A percentile compares a stretch with the other conserved stretches of the same genome.
phyloP scores from a whole-genome alignment of 2,113 vertebrate genomes.

The Podilymbus podiceps region DNA sequence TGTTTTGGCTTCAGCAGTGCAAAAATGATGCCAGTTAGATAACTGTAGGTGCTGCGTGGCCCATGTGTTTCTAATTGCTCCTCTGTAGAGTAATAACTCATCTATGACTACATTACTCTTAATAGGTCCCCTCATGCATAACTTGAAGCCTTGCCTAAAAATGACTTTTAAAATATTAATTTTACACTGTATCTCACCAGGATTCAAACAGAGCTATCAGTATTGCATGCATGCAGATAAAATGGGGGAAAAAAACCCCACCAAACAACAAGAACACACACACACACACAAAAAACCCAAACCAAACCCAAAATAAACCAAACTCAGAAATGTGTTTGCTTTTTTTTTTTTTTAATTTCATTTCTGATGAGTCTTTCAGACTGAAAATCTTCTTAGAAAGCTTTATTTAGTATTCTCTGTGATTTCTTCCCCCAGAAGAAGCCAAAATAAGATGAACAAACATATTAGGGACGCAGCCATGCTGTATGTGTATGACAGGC shows the following conservation, averaged over 20 bases:
- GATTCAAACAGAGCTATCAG: background rate
- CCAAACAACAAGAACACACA: too few species aligned
- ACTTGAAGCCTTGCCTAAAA: background rate
- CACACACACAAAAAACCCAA: too few species aligned
- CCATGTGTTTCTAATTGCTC: background rate
- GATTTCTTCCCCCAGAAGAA: background rate
- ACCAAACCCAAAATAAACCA: too few species aligned
- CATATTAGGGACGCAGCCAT: rapidly evolving
- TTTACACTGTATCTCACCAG: background rate
- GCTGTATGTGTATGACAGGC: background rate
- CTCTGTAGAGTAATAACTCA: background rate
- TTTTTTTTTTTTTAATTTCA: background rate
- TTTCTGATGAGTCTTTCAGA: background rate
- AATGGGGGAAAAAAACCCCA: background rate
- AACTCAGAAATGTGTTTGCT: too few species aligned
- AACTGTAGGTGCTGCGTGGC: background rate
- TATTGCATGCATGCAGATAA: background rate
- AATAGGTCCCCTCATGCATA: background rate
- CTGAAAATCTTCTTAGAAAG: background rate
- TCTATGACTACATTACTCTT: background rate
- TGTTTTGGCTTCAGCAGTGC: background rate
- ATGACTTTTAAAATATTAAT: background rate
- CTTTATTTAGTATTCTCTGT: background rate
- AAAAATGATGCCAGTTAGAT: background rate
- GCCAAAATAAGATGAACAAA: background rate